phyloP scores from a whole-genome alignment of 2,113 vertebrate species.

The Hippocampus zosterae region DNA sequence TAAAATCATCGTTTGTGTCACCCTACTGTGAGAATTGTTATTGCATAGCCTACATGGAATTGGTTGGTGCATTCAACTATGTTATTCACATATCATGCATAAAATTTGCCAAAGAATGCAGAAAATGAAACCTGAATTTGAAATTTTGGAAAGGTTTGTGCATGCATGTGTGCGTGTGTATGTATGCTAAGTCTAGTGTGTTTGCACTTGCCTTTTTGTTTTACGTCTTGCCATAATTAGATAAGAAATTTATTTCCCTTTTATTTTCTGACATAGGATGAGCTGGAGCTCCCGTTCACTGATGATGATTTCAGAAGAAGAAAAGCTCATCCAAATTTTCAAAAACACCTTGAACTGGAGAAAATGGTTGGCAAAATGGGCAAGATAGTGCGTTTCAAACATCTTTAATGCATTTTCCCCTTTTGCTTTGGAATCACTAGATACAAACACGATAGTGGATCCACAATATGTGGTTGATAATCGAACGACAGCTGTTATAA shows the following conservation, averaged over 20 bases:
- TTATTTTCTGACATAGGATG: conserved; percentile 66
- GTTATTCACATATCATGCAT: too few species aligned
- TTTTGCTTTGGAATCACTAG: not conserved
- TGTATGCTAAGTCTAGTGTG: not conserved
- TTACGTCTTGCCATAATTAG: not conserved
- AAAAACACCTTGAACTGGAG: conserved; percentile 79
- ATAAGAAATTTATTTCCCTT: not conserved
- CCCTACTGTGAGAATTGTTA: too few species aligned
- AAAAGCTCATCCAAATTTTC: conserved; percentile 81
- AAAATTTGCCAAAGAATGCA: too few species aligned
- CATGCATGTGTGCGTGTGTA: too few species aligned
- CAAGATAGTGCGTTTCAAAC: conserved; percentile 76
- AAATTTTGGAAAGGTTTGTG: too few species aligned
- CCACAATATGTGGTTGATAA: too few species aligned
- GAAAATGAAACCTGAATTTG: too few species aligned
- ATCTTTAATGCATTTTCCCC: not conserved
- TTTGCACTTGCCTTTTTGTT: not conserved
- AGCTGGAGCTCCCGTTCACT: conserved; percentile 74
- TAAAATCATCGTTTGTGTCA: too few species aligned
- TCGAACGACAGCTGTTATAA: too few species aligned
- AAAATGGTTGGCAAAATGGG: conserved; percentile 83
- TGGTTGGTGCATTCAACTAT: too few species aligned
- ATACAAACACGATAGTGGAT: too few species aligned
- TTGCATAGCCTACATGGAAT: too few species aligned
- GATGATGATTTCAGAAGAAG: conserved; percentile 84